Percentiles rank a stretch among this genome's conserved stretches.
Conservation (phyloP, 2,888 invertebrate genomes). For the Lithophane semibrunnea region DNA sequence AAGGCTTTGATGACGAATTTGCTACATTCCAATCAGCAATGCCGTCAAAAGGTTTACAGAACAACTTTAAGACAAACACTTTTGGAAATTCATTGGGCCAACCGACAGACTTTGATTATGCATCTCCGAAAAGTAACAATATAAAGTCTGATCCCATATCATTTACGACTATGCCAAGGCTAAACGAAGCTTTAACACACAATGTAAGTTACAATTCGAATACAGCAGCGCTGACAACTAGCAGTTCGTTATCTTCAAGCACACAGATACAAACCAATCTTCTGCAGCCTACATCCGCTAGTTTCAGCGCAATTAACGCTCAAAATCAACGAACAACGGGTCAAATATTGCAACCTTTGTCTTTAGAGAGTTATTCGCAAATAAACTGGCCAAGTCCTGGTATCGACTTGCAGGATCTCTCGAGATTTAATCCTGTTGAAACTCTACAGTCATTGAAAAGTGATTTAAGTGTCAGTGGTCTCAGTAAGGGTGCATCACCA, state of each 20-base stretch:
- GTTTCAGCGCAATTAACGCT: conserved; percentile 60
- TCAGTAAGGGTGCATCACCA: conserved; percentile 82
- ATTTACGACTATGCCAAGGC: conserved; percentile 67
- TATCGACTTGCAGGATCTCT: conserved; percentile 87
- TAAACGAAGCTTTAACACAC: conserved; percentile 70
- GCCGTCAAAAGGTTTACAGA: conserved; percentile 69
- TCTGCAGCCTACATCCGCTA: conserved; percentile 78
- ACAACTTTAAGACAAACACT: conserved; percentile 59
- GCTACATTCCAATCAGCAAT: conserved; percentile 86
- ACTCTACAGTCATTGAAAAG: conserved; percentile 85
- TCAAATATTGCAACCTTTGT: conserved; percentile 88
- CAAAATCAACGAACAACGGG: conserved; percentile 77
- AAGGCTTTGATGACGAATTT: conserved; percentile 83
- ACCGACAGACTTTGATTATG: conserved; percentile 68
- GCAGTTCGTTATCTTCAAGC: conserved; percentile 58
- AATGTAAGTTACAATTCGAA: conserved; percentile 66
- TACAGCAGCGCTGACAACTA: conserved; percentile 62
- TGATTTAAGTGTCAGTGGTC: conserved; percentile 77
- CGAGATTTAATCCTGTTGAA: conserved; percentile 88
- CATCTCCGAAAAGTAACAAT: conserved; percentile 70
- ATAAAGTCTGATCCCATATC: conserved; percentile 78
- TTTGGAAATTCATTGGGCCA: conserved; percentile 57
- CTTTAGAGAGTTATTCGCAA: conserved; percentile 88
- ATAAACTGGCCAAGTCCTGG: conserved; percentile 92
- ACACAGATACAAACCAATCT: conserved; percentile 67